Evolutionary conservation across 2,888 invertebrate species (phyloP).

Genomic region (Cataglyphis livida): DNA sequence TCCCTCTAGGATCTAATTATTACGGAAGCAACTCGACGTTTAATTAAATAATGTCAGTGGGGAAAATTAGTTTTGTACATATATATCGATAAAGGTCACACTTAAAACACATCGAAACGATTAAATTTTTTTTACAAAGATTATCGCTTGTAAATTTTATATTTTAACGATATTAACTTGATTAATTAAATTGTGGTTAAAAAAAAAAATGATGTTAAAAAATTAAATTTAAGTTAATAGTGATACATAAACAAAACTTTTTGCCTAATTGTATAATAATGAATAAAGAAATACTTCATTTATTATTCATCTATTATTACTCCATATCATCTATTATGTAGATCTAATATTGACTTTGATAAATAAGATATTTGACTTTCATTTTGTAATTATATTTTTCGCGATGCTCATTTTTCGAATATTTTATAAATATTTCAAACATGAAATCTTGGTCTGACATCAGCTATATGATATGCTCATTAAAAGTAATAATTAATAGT

Average conservation of each 20-base stretch:
- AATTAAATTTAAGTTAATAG: neutral
- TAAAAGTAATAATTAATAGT: constrained; percentile 22
- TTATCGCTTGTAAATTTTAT: neutral
- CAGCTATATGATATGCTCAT: neutral
- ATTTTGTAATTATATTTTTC: constrained; percentile 19
- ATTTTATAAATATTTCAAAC: constrained; percentile 4
- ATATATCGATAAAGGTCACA: neutral
- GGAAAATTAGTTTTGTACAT: constrained; percentile 15
- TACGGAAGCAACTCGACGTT: neutral
- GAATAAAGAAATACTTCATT: neutral
- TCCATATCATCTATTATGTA: neutral
- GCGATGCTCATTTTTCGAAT: neutral
- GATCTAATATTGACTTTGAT: neutral
- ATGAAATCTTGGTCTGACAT: neutral
- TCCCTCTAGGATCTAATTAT: constrained; percentile 31
- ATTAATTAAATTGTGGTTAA: neutral
- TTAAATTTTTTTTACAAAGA: neutral
- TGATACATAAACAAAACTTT: neutral
- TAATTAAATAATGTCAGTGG: constrained; percentile 26
- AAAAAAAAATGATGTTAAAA: neutral
- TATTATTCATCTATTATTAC: neutral
- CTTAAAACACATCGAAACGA: neutral
- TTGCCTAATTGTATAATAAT: neutral
- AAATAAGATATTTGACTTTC: neutral
- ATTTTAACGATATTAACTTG: neutral